Evolutionary conservation across 2,113 vertebrate genomes (phyloP).

Genomic region (Cavia porcellus): DNA sequence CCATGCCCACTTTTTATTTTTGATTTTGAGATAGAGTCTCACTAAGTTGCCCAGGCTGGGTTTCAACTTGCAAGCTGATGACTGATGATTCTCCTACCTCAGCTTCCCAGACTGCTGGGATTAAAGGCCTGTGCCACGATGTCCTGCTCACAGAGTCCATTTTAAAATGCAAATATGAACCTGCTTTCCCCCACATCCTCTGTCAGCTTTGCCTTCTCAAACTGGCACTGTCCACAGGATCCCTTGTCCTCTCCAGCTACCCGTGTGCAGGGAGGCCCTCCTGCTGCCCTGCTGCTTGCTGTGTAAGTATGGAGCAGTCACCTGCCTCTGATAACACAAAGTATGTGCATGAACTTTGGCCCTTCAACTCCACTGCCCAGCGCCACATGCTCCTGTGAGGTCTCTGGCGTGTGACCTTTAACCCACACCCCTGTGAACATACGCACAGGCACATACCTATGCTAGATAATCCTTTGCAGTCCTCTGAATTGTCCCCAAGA

Average conservation of each 20-base stretch:
- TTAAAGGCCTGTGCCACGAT: neutral
- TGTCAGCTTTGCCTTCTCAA: neutral
- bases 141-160: neutral
- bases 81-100: neutral
- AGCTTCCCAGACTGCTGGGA: neutral
- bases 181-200: neutral
- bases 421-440: neutral
- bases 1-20: neutral
- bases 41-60: neutral
- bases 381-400: neutral
- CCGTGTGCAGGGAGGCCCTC: neutral
- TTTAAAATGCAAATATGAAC: neutral
- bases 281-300: neutral
- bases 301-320: neutral
- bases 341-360: slow-evolving; percentile 21
- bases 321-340: neutral
- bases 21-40: neutral
- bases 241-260: neutral
- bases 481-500: neutral
- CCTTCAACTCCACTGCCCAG: neutral
- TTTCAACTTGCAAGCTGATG: neutral
- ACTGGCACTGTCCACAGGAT: neutral
- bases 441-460: neutral
- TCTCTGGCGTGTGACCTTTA: neutral
- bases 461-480: neutral